A percentile compares a stretch with the other conserved stretches of the same genome.
Evolutionary conservation across 2,888 invertebrate genomes (phyloP).

Genomic region (Synanthedon tipuliformis): DNA sequence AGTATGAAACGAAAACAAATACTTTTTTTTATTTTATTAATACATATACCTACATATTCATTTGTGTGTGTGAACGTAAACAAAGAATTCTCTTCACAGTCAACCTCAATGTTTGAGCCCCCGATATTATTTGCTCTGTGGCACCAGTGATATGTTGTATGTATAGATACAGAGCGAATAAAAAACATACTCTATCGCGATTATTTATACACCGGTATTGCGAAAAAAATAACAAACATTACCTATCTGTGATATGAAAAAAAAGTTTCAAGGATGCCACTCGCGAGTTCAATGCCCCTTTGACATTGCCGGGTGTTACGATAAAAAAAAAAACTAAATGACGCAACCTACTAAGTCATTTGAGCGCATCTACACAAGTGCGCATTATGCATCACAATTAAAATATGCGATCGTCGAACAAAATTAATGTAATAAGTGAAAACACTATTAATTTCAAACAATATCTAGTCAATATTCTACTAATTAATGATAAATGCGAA

Average conservation of each 20-base stretch:
- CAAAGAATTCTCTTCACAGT: background rate
- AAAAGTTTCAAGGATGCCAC: constrained; percentile 54
- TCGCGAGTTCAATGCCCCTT: constrained; percentile 44
- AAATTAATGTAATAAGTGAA: too few relatives aligned
- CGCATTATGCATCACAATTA: background rate
- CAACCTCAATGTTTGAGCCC: too few relatives aligned
- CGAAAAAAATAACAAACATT: constrained; percentile 20
- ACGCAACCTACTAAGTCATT: constrained; percentile 26
- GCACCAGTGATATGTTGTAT: too few relatives aligned
- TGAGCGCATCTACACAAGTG: constrained; percentile 1
- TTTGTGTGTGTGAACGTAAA: background rate
- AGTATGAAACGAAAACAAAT: too few relatives aligned
- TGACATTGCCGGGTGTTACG: constrained; percentile 51
- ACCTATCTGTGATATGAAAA: constrained; percentile 39
- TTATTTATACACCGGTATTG: constrained; percentile 4
- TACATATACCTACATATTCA: background rate
- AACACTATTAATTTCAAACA: too few relatives aligned
- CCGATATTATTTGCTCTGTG: too few relatives aligned
- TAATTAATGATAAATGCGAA: too few relatives aligned
- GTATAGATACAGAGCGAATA: background rate
- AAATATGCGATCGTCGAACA: background rate
- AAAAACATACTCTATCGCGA: background rate
- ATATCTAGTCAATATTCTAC: too few relatives aligned
- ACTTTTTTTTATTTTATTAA: too few relatives aligned
- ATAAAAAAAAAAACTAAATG: constrained; percentile 27